These are phyloP conservation scores for Rotaria socialis DNA, from an alignment of 2,888 invertebrate genomes.

Conservation along the genomic window DNA sequence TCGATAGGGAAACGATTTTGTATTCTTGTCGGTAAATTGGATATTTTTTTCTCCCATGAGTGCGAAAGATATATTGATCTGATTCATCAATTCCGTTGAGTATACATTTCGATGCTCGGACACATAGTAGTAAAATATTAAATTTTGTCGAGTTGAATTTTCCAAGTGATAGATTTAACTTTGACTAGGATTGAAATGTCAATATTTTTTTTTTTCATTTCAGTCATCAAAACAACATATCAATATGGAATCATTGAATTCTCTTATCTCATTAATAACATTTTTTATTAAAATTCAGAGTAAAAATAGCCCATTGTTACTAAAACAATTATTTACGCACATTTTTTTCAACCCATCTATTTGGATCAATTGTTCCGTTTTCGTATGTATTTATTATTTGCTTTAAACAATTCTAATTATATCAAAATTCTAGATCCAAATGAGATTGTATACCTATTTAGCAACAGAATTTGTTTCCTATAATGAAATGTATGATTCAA, in stretches of 20 bases:
- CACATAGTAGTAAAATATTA: too few relatives aligned
- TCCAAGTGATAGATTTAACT: too few relatives aligned
- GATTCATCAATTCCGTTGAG: too few relatives aligned
- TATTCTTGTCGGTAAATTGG: too few relatives aligned
- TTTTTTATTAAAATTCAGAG: conserved; percentile 55
- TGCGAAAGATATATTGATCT: too few relatives aligned
- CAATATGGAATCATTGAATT: conserved; percentile 81
- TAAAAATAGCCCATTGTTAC: conserved; percentile 52
- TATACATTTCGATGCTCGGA: too few relatives aligned
- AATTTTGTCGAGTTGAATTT: too few relatives aligned
- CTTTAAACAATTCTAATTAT: neutral
- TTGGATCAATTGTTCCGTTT: conserved; percentile 95
- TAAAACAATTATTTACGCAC: conserved; percentile 88
- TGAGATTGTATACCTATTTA: conserved; percentile 86
- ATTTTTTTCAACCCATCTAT: conserved; percentile 97
- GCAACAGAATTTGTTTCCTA: conserved; percentile 95
- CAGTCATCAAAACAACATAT: conserved; percentile 72
- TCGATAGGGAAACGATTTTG: too few relatives aligned
- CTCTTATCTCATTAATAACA: conserved; percentile 60
- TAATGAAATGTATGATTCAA: conserved; percentile 93
- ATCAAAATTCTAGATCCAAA: conserved; percentile 65
- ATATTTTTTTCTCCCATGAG: too few relatives aligned
- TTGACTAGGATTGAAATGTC: too few relatives aligned
- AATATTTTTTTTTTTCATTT: neutral
- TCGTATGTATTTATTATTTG: conserved; percentile 64